phyloP scores from a whole-genome alignment of 2,888 invertebrate genomes.

The Venustoraphidia nigricollis region DNA sequence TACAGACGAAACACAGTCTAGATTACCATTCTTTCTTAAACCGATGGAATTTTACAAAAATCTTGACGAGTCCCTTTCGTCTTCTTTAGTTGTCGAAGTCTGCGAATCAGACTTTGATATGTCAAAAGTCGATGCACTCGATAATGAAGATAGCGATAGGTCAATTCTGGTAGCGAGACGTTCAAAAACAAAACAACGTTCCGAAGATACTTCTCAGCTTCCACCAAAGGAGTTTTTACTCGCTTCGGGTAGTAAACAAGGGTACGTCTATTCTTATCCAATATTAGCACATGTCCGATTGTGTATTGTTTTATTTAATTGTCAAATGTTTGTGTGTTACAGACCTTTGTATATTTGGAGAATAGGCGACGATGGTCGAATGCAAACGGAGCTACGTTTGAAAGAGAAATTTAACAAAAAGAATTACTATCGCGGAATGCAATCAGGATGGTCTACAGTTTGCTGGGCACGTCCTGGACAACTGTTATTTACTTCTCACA shows the following conservation, averaged over 20 bases:
- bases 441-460: constrained; percentile 30
- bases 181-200: no score
- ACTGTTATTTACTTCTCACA: constrained; percentile 39
- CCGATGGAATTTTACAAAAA: no score
- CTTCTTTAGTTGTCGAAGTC: background rate
- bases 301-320: constrained; percentile 4
- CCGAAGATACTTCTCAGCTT: no score
- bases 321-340: constrained; percentile 12
- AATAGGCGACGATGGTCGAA: constrained; percentile 41
- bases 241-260: constrained; percentile 51
- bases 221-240: constrained; percentile 35
- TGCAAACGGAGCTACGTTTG: constrained; percentile 24
- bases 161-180: no score
- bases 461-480: constrained; percentile 43
- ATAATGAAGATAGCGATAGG: background rate
- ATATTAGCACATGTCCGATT: constrained; percentile 5
- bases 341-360: constrained; percentile 48
- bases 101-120: background rate
- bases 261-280: constrained; percentile 31
- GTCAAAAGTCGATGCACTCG: background rate
- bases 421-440: background rate
- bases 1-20: no score
- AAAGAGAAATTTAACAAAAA: constrained; percentile 15
- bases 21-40: no score
- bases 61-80: background rate